Evolutionary conservation across 2,113 vertebrate species (phyloP), one percentile per base, ranked within the genome.

Genomic region (Ranitomeya imitator): DNA sequence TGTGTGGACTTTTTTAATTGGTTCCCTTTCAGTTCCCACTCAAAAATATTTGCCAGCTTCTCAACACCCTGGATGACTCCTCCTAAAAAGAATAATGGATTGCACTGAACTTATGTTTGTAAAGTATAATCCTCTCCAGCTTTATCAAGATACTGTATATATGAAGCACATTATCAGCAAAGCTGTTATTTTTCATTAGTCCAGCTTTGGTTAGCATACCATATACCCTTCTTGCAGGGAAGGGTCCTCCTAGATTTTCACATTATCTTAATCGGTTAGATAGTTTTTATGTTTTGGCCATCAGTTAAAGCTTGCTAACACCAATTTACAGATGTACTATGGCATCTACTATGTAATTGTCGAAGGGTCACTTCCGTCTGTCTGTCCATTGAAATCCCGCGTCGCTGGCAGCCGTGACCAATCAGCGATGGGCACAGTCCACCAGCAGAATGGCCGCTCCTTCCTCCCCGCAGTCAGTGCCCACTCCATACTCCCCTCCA

Each of bases 11-110:
- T 45, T 51, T 76, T 76, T 76, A 52, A 76, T 76, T 21, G 73
- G 45, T 21, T 52, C 7, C 14, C 31, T 74, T 74, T 74, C 16
- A 51, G 16, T 19, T 51, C 73, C 18, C 73, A 76, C 73, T 74
- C 26, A 51, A 74, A 74, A 74, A 45, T 31, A 45, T 74, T 73
- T 74, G 71, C 71, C 31, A 19, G 71, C 31, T 74, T 74, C 71
- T 45, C 37, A 51, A 18, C 73, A 76, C 7, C 45, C 37, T 52
- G 16, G 21, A 52, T 76, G 18, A 16, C 45, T 76, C 45, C 7
- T 76, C 51, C 10, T 76, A 52, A 1, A 52, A 1, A 11, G 5
- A 76, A 76, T 31, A 45, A 8, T 45, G 71, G 71, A 19, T 51
- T 21, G 45, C 45, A 1, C 71, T 7, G 69, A 8, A 37, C 19